Percentiles rank a stretch among this genome's conserved stretches.
Evolutionary conservation across 2,888 invertebrate species (phyloP).

Genomic region (Cerceris ruficornis): DNA sequence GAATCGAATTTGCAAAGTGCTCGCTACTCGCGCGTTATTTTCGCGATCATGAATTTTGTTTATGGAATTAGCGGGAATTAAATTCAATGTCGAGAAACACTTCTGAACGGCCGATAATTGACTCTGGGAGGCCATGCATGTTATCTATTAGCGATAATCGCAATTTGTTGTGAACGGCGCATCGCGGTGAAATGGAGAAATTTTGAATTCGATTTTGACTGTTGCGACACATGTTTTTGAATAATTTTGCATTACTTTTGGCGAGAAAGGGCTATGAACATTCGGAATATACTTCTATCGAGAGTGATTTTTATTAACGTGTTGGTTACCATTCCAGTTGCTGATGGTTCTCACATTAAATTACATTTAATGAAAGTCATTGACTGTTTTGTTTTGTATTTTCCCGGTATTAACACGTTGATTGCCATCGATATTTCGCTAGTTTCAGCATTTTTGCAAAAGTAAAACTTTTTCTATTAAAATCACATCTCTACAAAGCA

Average conservation of each 20-base stretch:
- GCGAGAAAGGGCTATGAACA: too few relatives aligned
- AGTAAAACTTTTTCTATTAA: too few relatives aligned
- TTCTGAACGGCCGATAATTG: conserved; percentile 31
- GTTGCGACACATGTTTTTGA: conserved; percentile 1
- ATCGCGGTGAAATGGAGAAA: neutral
- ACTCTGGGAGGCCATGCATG: conserved; percentile 19
- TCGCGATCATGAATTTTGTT: neutral
- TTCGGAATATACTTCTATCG: too few relatives aligned
- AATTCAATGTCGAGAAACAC: conserved; percentile 14
- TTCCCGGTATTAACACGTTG: too few relatives aligned
- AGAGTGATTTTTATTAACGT: too few relatives aligned
- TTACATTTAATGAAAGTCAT: too few relatives aligned
- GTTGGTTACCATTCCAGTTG: too few relatives aligned
- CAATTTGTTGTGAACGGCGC: conserved; percentile 6
- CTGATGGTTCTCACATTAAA: too few relatives aligned
- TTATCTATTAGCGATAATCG: conserved; percentile 13
- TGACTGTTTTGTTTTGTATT: too few relatives aligned
- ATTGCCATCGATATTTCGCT: too few relatives aligned
- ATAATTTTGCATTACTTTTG: neutral
- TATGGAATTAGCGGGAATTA: conserved; percentile 15
- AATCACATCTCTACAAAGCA: too few relatives aligned
- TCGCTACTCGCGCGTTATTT: neutral
- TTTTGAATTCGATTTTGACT: conserved; percentile 8
- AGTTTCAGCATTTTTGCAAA: too few relatives aligned
- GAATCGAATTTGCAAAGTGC: neutral